phyloP scores from a whole-genome alignment of 1,140 invertebrate species.

The Cylas formicarius region DNA sequence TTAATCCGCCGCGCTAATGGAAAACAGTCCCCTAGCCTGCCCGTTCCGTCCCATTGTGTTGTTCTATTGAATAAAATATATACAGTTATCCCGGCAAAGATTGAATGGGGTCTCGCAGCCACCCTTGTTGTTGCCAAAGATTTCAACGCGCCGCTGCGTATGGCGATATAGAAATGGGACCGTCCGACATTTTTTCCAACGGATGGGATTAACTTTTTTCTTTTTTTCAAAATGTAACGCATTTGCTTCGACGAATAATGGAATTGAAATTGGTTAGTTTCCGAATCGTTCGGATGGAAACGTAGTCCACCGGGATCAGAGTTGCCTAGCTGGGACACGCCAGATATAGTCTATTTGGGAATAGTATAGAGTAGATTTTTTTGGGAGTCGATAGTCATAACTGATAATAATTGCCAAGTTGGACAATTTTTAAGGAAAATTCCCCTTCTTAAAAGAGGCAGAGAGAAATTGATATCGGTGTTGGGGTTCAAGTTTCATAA shows the following conservation, averaged over 20 bases:
- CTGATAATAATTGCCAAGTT: too few species aligned
- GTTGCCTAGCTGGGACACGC: too few species aligned
- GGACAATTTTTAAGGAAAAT: too few species aligned
- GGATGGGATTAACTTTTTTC: slow-evolving; percentile 23
- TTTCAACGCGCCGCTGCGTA: slow-evolving; percentile 16
- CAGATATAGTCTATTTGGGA: too few species aligned
- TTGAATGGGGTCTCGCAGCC: slow-evolving; percentile 31
- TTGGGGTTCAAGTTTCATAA: too few species aligned
- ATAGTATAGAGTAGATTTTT: too few species aligned
- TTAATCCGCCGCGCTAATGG: slow-evolving; percentile 39
- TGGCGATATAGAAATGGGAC: too few species aligned
- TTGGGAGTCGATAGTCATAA: too few species aligned
- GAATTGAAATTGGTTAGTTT: slow-evolving; percentile 21
- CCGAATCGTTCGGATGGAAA: slow-evolving; percentile 17
- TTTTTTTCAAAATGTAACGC: slow-evolving; percentile 19
- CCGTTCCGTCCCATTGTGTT: slow-evolving; percentile 36
- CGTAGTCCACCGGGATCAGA: too few species aligned
- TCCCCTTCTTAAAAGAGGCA: too few species aligned
- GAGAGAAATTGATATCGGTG: too few species aligned
- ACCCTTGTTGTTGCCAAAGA: slow-evolving; percentile 20
- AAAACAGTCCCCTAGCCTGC: slow-evolving; percentile 35
- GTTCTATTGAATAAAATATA: slow-evolving; percentile 39
- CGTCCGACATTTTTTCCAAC: slow-evolving; percentile 14
- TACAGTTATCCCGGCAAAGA: slow-evolving; percentile 37
- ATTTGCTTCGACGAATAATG: slow-evolving; percentile 16